Conservation (phyloP, 2,113 vertebrate species). For the Ageneiosus marmoratus region DNA sequence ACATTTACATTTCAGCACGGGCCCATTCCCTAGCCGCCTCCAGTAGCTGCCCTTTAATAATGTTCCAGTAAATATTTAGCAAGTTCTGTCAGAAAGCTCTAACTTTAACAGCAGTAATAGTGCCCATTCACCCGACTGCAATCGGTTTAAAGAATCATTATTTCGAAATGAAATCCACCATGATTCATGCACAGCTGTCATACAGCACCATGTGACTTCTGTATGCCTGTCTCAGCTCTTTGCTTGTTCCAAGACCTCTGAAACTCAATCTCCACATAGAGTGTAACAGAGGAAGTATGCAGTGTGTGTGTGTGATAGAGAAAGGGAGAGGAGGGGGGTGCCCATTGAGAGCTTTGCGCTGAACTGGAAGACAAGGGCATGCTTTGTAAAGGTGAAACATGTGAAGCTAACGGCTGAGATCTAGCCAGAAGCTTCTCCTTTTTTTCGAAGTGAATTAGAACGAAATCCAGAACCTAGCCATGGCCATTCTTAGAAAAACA, state of each 20-base stretch:
- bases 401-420: constrained; percentile 39
- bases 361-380: constrained; percentile 40
- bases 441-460: constrained; percentile 12
- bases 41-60: constrained; percentile 12
- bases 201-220: constrained; percentile 36
- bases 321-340: constrained; percentile 15
- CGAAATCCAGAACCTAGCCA: constrained; percentile 2
- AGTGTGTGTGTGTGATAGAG: constrained; percentile 17
- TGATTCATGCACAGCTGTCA: constrained; percentile 39
- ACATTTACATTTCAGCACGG: constrained; percentile 5
- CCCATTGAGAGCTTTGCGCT: constrained; percentile 40
- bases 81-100: constrained; percentile 6
- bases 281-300: constrained; percentile 28
- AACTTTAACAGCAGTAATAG: constrained; percentile 19
- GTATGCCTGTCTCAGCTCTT: constrained; percentile 20
- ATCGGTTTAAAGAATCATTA: constrained; percentile 22
- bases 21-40: neutral
- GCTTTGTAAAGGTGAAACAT: constrained; percentile 53
- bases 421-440: constrained; percentile 3
- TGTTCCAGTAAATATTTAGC: constrained; percentile 15
- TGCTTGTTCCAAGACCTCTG: constrained; percentile 32
- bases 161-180: constrained; percentile 21
- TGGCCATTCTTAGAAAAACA: constrained; percentile 23
- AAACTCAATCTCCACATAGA: constrained; percentile 47
- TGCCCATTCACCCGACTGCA: neutral